Conservation (phyloP, 2,888 invertebrate species). For the Harpagoxenus sublaevis region DNA sequence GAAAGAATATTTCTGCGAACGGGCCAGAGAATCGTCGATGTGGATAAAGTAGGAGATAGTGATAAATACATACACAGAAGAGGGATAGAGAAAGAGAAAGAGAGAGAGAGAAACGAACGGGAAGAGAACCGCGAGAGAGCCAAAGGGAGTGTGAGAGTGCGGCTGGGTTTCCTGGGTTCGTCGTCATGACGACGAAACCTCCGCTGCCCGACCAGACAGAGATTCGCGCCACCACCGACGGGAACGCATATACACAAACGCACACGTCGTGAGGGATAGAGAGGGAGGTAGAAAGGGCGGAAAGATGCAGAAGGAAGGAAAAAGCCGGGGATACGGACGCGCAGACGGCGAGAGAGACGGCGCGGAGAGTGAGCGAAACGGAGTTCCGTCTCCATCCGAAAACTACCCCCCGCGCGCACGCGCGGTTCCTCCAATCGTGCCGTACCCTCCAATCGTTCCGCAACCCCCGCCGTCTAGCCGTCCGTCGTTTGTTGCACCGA, state of each 20-base stretch:
- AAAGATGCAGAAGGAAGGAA: constrained; percentile 54
- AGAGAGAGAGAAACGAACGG: constrained; percentile 55
- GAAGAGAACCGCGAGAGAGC: constrained; percentile 50
- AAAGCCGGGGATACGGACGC: constrained; percentile 28
- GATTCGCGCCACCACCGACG: constrained; percentile 82
- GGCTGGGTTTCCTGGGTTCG: constrained; percentile 86
- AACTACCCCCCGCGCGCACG: constrained; percentile 61
- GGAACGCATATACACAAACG: constrained; percentile 77
- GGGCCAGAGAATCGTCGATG: constrained; percentile 50
- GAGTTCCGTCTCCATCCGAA: constrained; percentile 65
- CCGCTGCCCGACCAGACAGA: constrained; percentile 81
- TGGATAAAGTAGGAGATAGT: constrained; percentile 57
- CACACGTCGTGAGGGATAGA: constrained; percentile 36
- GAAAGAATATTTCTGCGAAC: constrained; percentile 30
- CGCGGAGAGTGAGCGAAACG: constrained; percentile 37
- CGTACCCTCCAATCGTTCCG: constrained; percentile 72
- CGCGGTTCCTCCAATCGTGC: constrained; percentile 66
- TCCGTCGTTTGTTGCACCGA: constrained; percentile 84
- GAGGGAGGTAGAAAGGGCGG: neutral
- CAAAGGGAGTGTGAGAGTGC: constrained; percentile 69
- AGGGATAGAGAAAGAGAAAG: constrained; percentile 11
- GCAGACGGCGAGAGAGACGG: constrained; percentile 44
- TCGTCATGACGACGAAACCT: constrained; percentile 84
- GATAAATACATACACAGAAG: constrained; percentile 30
- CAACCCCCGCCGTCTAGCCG: constrained; percentile 81